Percentiles rank a stretch among this genome's conserved stretches.
Conservation (phyloP, 2,113 vertebrate species). For the Plestiodon gilberti region DNA sequence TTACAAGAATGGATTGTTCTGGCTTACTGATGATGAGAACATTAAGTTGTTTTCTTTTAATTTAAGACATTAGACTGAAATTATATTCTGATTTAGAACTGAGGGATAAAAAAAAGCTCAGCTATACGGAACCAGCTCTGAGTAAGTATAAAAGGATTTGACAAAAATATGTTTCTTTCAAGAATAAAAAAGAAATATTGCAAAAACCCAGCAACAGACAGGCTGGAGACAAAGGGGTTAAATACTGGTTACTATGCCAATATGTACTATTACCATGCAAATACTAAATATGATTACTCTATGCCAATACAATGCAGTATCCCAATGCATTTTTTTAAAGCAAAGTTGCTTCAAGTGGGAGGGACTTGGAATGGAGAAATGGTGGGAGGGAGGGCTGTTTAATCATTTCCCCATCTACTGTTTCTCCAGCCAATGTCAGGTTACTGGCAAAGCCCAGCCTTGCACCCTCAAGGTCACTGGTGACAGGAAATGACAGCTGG, state of each 20-base stretch:
- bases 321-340: background rate
- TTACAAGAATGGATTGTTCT: background rate
- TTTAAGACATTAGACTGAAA: conserved; percentile 4
- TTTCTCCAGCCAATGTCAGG: background rate
- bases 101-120: background rate
- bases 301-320: too few relatives aligned
- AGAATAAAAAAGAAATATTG: background rate
- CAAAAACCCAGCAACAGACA: background rate
- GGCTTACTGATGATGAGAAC: background rate
- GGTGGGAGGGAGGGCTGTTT: background rate
- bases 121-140: background rate
- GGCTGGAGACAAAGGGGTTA: background rate
- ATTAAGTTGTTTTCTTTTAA: background rate
- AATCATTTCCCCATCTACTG: background rate
- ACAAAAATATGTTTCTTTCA: background rate
- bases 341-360: background rate
- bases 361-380: background rate
- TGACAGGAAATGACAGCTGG: too few relatives aligned
- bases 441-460: background rate
- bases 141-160: background rate
- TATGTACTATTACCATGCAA: background rate
- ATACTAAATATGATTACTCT: background rate
- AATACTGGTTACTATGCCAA: background rate
- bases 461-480: background rate
- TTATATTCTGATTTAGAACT: background rate